Conservation (phyloP, 2,888 invertebrate species). For the Leptura quadrifasciata region DNA sequence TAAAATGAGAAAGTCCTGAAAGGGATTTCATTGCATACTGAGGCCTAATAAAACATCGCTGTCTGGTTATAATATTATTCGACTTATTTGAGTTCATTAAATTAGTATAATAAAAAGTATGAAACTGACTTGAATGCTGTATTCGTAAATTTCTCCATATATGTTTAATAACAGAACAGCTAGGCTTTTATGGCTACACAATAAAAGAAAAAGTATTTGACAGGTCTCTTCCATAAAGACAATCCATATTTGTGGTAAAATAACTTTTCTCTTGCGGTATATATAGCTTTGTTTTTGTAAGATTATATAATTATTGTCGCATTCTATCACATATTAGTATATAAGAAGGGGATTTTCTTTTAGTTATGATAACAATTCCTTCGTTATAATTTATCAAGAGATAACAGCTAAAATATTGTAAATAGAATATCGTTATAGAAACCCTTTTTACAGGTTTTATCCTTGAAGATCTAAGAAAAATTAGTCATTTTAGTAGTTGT, state of each 20-base stretch:
- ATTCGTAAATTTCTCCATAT: neutral
- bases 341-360: conserved; percentile 11
- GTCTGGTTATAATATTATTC: no score
- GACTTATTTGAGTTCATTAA: neutral
- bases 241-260: conserved; percentile 14
- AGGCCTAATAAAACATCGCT: no score
- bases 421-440: neutral
- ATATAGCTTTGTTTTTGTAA: conserved; percentile 39
- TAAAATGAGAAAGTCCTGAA: no score
- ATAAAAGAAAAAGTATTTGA: conserved; percentile 26
- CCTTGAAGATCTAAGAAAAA: no score
- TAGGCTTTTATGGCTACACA: neutral
- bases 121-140: neutral
- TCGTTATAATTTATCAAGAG: conserved; percentile 14
- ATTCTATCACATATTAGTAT: conserved; percentile 19
- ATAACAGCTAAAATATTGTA: conserved; percentile 16
- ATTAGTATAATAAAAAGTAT: neutral
- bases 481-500: no score
- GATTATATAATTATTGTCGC: conserved; percentile 34
- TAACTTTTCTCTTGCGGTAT: conserved; percentile 31
- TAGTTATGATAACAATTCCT: conserved; percentile 23
- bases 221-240: conserved; percentile 25
- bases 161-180: neutral
- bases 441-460: neutral
- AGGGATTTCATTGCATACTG: no score